A percentile compares a stretch with the other conserved stretches of the same genome.
phyloP scores from a whole-genome alignment of 2,888 invertebrate genomes.

The Drosophila acutilabella region DNA sequence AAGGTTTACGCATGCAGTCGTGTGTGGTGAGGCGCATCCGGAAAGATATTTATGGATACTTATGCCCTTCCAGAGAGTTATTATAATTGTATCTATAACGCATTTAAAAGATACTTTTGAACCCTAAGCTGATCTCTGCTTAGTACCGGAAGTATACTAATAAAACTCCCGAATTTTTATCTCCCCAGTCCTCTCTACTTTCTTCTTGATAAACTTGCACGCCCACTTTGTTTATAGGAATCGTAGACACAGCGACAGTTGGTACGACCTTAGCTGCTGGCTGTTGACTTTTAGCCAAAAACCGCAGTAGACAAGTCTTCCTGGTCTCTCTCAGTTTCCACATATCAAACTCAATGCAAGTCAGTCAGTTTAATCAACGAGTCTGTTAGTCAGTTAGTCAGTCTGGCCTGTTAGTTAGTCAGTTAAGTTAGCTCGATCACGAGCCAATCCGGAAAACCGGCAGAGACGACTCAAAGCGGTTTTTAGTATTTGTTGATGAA shows the following conservation, averaged over 20 bases:
- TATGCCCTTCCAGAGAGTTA: too few species aligned
- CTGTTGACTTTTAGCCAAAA: slow-evolving; percentile 28
- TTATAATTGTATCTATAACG: too few species aligned
- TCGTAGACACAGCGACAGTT: slow-evolving; percentile 43
- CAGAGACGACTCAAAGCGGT: slow-evolving; percentile 47
- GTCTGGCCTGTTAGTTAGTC: slow-evolving; percentile 32
- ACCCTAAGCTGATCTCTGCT: too few species aligned
- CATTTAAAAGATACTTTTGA: not conserved
- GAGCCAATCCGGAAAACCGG: slow-evolving; percentile 71
- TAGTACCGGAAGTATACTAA: too few species aligned
- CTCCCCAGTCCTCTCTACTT: too few species aligned
- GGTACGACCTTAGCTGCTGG: slow-evolving; percentile 65
- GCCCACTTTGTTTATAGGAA: slow-evolving; percentile 19
- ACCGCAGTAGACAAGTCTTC: slow-evolving; percentile 53
- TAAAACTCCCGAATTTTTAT: too few species aligned
- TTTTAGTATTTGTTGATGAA: slow-evolving; percentile 51
- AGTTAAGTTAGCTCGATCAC: slow-evolving; percentile 54
- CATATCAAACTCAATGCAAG: slow-evolving; percentile 60
- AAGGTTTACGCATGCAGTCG: slow-evolving; percentile 67
- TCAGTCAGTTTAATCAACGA: slow-evolving; percentile 2
- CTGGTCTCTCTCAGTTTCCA: slow-evolving; percentile 55
- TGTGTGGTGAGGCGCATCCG: slow-evolving; percentile 70
- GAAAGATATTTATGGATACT: too few species aligned
- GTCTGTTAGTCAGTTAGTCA: slow-evolving; percentile 19
- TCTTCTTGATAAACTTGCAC: slow-evolving; percentile 15